phyloP scores from a whole-genome alignment of 1,140 invertebrate genomes.

The Lasioglossum baleicum region DNA sequence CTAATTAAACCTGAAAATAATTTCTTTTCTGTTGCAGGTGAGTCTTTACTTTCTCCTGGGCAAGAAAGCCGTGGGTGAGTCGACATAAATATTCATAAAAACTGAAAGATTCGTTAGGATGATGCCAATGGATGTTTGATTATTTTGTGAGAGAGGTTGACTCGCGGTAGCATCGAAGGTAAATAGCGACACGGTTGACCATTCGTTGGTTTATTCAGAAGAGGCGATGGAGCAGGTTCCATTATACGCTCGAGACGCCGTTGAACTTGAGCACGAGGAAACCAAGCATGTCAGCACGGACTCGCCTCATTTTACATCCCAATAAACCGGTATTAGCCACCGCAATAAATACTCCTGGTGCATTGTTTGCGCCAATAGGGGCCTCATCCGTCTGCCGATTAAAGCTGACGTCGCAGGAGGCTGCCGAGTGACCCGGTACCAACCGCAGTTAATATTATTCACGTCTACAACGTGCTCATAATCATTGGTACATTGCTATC shows the following conservation, averaged over 20 bases:
- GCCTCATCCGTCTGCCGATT: conserved; percentile 55
- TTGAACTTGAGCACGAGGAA: conserved; percentile 45
- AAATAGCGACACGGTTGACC: conserved; percentile 10
- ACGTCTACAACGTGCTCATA: neutral
- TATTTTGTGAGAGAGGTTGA: too few relatives aligned
- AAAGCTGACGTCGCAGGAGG: conserved; percentile 58
- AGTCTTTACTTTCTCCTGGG: too few relatives aligned
- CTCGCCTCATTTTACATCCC: conserved; percentile 71
- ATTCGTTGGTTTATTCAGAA: conserved; percentile 42
- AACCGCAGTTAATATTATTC: conserved; percentile 39
- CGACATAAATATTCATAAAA: too few relatives aligned
- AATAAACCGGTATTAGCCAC: conserved; percentile 72
- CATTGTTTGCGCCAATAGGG: conserved; percentile 64
- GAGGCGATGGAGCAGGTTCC: conserved; percentile 17
- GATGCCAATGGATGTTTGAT: too few relatives aligned
- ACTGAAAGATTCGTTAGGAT: too few relatives aligned
- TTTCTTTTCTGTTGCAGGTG: too few relatives aligned
- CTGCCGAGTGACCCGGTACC: conserved; percentile 42
- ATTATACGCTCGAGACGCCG: conserved; percentile 46
- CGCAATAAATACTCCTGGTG: conserved; percentile 69
- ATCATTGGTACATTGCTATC: neutral
- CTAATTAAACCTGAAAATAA: too few relatives aligned
- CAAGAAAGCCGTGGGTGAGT: too few relatives aligned
- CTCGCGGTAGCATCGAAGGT: neutral
- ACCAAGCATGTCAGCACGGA: conserved; percentile 65